A percentile compares a stretch with the other conserved stretches of the same genome.
phyloP scores from a whole-genome alignment of 2,888 invertebrate species.

The Nemotelus pantherinus region DNA sequence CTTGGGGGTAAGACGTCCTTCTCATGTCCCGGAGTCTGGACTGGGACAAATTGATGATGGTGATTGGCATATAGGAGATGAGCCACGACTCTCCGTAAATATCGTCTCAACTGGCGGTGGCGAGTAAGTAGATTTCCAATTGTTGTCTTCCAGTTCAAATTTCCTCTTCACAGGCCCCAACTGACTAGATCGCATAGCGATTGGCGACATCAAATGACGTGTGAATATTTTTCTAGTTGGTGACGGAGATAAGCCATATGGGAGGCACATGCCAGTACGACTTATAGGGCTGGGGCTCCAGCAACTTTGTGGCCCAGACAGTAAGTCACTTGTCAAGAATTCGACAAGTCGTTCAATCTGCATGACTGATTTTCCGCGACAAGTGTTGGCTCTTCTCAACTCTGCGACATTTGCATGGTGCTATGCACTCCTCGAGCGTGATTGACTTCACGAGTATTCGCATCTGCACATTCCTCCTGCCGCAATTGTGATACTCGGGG shows the following conservation, averaged over 20 bases:
- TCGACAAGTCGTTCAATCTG: slow-evolving; percentile 66
- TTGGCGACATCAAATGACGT: slow-evolving; percentile 87
- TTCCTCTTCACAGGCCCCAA: slow-evolving; percentile 73
- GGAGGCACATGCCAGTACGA: slow-evolving; percentile 61
- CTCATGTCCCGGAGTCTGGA: slow-evolving; percentile 64
- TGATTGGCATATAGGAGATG: slow-evolving; percentile 64
- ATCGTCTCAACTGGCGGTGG: slow-evolving; percentile 64
- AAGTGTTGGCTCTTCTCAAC: slow-evolving; percentile 89
- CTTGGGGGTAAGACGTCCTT: slow-evolving; percentile 65
- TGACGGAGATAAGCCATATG: slow-evolving; percentile 78
- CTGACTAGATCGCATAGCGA: slow-evolving; percentile 81
- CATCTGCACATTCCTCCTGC: slow-evolving; percentile 87
- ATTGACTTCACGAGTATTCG: slow-evolving; percentile 85
- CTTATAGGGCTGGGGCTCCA: slow-evolving; percentile 72
- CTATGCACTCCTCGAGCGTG: slow-evolving; percentile 92
- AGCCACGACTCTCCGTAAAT: slow-evolving; percentile 63
- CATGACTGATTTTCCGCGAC: slow-evolving; percentile 73
- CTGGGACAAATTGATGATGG: slow-evolving; percentile 64
- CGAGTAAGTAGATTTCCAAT: slow-evolving; percentile 61
- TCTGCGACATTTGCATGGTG: slow-evolving; percentile 93
- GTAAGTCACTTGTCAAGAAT: slow-evolving; percentile 66
- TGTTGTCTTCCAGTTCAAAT: slow-evolving; percentile 62
- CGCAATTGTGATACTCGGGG: slow-evolving; percentile 89
- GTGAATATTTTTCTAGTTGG: slow-evolving; percentile 86
- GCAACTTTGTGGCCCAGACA: slow-evolving; percentile 65